These are phyloP conservation scores for Urechis unicinctus DNA, from an alignment of 2,888 invertebrate species.

Conservation along the genomic window DNA sequence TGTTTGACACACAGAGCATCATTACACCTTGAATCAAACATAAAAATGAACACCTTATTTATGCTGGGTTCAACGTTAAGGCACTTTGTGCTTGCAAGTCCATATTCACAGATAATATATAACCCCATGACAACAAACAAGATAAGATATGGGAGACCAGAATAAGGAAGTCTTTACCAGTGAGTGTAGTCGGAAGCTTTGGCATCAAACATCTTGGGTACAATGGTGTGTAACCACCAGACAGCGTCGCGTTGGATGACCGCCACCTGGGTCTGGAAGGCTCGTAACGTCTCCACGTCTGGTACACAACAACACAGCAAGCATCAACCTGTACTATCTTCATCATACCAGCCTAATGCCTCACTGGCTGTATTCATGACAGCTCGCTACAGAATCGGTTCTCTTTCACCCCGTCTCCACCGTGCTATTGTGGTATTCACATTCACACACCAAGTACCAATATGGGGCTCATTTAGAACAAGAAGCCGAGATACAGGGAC, in stretches of 20 bases:
- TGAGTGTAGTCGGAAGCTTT: constrained; percentile 68
- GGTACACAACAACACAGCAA: neutral
- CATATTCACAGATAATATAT: neutral
- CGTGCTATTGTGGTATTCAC: too few relatives aligned
- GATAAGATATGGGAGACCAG: neutral
- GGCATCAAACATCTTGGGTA: constrained; percentile 68
- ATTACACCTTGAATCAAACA: neutral
- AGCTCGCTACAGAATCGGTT: neutral
- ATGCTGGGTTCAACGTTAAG: neutral
- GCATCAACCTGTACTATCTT: neutral
- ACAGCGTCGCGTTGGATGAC: constrained; percentile 77
- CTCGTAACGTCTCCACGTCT: constrained; percentile 46
- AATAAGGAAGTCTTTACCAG: constrained; percentile 21
- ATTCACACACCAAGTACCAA: too few relatives aligned
- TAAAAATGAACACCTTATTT: too few relatives aligned
- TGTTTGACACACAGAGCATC: constrained; percentile 9
- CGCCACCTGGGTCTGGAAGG: constrained; percentile 54
- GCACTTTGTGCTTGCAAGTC: neutral
- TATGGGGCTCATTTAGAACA: too few relatives aligned
- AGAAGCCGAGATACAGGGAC: too few relatives aligned
- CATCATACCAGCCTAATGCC: too few relatives aligned
- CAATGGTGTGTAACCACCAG: constrained; percentile 80
- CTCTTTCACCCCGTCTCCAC: too few relatives aligned
- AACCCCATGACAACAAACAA: neutral
- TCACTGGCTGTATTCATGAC: too few relatives aligned